These are phyloP conservation scores for Tursiops truncatus DNA, from an alignment of 2,113 vertebrate genomes.

Conservation along the genomic window DNA sequence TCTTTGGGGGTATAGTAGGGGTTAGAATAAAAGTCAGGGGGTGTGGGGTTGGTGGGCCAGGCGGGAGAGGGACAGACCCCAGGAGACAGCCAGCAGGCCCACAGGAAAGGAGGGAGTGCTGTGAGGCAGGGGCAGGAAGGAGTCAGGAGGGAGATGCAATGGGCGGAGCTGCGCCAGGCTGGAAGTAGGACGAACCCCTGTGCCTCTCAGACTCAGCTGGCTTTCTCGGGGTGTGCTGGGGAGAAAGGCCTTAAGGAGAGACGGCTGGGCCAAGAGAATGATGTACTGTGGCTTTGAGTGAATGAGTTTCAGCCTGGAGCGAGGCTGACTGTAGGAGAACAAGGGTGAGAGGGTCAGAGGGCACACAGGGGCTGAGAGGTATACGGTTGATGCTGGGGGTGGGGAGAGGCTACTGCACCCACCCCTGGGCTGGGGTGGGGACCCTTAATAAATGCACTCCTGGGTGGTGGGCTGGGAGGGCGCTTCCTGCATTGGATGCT, in stretches of 20 bases:
- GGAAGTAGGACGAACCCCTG: background rate
- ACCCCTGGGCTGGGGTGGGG: background rate
- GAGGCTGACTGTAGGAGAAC: background rate
- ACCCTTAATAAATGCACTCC: background rate
- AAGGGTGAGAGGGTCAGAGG: background rate
- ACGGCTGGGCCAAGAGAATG: background rate
- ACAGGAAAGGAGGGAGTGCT: background rate
- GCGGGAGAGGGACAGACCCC: background rate
- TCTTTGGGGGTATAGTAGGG: background rate
- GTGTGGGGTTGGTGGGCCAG: background rate
- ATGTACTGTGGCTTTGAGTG: rapidly evolving
- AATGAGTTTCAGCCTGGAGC: background rate
- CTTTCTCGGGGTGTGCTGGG: background rate
- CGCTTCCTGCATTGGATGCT: background rate
- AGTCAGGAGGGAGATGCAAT: background rate
- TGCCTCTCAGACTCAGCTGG: background rate
- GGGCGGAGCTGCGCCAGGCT: background rate
- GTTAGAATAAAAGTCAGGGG: background rate
- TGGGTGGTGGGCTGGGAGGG: background rate
- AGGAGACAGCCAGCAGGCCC: background rate
- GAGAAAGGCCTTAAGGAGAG: background rate
- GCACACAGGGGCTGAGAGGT: background rate
- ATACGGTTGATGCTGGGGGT: background rate
- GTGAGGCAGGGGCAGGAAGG: background rate
- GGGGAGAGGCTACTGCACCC: background rate